A percentile compares a stretch with the other conserved stretches of the same genome.
These are phyloP conservation scores for Oreochromis niloticus DNA, from an alignment of 2,113 vertebrate genomes.

Conservation along the genomic window DNA sequence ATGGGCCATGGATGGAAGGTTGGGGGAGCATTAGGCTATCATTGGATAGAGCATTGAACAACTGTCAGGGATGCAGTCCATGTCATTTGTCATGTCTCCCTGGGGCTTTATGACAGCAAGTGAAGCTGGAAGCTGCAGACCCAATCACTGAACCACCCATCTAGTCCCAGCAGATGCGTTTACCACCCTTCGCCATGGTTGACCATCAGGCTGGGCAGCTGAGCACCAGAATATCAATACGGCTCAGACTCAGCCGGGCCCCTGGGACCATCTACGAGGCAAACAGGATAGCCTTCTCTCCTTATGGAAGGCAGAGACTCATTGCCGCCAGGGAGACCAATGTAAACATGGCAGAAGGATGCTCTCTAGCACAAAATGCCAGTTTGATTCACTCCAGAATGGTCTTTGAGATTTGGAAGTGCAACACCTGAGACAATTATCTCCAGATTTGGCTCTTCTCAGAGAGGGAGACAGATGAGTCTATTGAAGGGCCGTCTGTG, in stretches of 20 bases:
- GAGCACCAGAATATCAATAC: constrained; percentile 69
- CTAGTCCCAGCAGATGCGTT: constrained; percentile 53
- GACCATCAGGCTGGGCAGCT: constrained; percentile 63
- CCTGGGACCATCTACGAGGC: constrained; percentile 54
- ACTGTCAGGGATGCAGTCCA: constrained; percentile 58
- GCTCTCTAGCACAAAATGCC: constrained; percentile 9
- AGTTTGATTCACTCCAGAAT: constrained; percentile 38
- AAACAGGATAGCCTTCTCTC: constrained; percentile 38
- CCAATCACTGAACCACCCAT: constrained; percentile 42
- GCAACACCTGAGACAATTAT: constrained; percentile 22
- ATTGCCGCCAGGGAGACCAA: constrained; percentile 7
- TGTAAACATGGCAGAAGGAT: constrained; percentile 32
- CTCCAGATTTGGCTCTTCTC: constrained; percentile 15
- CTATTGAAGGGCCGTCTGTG: constrained; percentile 65
- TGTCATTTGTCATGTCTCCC: constrained; percentile 68
- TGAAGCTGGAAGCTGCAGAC: constrained; percentile 40
- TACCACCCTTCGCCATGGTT: constrained; percentile 30
- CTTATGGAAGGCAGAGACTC: constrained; percentile 24
- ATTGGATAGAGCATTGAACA: constrained; percentile 62
- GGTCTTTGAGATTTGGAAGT: background rate
- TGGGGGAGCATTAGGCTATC: constrained; percentile 22
- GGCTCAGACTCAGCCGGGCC: constrained; percentile 41
- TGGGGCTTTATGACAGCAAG: constrained; percentile 52
- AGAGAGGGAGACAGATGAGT: constrained; percentile 41
- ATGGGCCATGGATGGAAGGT: background rate